Evolutionary conservation across 2,113 vertebrate species (phyloP).

Genomic region (Pluvialis apricaria): DNA sequence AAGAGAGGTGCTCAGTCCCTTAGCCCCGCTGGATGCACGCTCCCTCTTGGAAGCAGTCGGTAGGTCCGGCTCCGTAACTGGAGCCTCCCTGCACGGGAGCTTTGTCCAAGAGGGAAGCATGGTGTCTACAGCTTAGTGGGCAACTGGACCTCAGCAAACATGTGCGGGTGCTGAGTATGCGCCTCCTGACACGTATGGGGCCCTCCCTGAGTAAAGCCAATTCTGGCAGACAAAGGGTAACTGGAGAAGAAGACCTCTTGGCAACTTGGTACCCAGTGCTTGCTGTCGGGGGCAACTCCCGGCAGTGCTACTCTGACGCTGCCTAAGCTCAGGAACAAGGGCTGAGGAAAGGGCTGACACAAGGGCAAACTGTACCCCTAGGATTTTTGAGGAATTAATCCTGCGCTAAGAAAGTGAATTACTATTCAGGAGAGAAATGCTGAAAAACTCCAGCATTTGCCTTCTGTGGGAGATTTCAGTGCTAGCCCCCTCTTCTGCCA

Average conservation of each 20-base stretch:
- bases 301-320: not conserved
- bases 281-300: not conserved
- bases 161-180: not conserved
- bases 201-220: not conserved
- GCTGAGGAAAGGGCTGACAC: not conserved
- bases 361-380: not conserved
- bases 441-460: not conserved
- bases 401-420: not conserved
- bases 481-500: not conserved
- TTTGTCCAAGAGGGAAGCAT: not conserved
- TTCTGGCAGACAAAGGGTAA: accelerated
- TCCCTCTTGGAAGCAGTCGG: not conserved
- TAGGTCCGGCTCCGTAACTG: not conserved
- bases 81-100: not conserved
- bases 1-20: not conserved
- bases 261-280: not conserved
- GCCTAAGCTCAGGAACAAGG: not conserved
- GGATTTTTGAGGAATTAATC: not conserved
- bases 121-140: not conserved
- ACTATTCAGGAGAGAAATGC: not conserved
- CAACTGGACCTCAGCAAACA: not conserved
- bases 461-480: not conserved
- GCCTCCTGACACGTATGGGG: accelerated
- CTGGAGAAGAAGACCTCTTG: not conserved
- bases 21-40: accelerated